phyloP scores from a whole-genome alignment of 37 sponge, comb jelly and placozoan species.

The Cliona cf. orientalis region DNA sequence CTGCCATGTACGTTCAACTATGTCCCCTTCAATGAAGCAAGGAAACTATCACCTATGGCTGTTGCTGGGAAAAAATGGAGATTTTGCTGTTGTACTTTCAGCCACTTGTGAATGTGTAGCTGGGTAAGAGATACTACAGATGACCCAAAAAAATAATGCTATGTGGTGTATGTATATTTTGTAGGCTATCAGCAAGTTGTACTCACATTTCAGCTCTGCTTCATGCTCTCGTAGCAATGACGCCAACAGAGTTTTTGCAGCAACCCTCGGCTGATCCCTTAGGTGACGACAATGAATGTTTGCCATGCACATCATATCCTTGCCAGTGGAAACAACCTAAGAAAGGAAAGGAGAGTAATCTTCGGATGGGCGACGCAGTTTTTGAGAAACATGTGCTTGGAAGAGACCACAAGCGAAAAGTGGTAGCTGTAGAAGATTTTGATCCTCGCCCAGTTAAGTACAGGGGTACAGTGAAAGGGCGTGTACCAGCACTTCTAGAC shows the following conservation, averaged over 20 bases:
- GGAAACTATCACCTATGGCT: slow-evolving; percentile 23
- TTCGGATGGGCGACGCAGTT: slow-evolving; percentile 30
- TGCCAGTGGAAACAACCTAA: slow-evolving; percentile 69
- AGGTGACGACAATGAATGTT: slow-evolving; percentile 11
- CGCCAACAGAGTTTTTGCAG: slow-evolving; percentile 17
- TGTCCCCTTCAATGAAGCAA: too few relatives aligned
- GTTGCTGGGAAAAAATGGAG: slow-evolving; percentile 46
- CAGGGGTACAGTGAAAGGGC: slow-evolving; percentile 20
- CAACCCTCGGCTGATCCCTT: not conserved
- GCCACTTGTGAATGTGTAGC: slow-evolving; percentile 74
- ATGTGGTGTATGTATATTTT: not conserved
- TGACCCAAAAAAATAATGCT: not conserved
- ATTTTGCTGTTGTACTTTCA: slow-evolving; percentile 29
- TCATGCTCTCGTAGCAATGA: slow-evolving; percentile 47
- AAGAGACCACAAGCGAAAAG: slow-evolving; percentile 29
- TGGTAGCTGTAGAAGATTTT: slow-evolving; percentile 42
- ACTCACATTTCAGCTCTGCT: slow-evolving; percentile 70
- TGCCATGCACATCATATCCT: slow-evolving; percentile 58
- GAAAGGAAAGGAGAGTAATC: slow-evolving; percentile 33
- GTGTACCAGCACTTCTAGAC: slow-evolving; percentile 40
- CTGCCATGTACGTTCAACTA: too few relatives aligned
- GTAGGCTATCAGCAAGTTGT: slow-evolving; percentile 60
- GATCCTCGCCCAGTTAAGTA: slow-evolving; percentile 61
- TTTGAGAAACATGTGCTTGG: slow-evolving; percentile 55
- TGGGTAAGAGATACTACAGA: slow-evolving; percentile 28